Evolutionary conservation across 1,140 invertebrate species (phyloP).

Genomic region (Drosophila nigromelanica): DNA sequence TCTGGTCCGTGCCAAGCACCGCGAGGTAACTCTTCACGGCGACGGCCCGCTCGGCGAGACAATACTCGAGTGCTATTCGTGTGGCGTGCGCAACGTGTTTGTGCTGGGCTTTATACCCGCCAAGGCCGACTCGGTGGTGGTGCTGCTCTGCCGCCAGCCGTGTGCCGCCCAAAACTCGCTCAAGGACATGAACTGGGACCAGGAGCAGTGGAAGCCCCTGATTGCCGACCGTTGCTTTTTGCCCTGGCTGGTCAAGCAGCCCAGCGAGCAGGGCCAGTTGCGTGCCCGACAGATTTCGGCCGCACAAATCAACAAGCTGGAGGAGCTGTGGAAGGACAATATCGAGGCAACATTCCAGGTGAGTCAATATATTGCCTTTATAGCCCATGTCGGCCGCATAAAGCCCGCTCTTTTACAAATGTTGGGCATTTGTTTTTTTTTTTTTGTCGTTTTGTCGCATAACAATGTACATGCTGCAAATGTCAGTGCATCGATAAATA

Average conservation of each 20-base stretch:
- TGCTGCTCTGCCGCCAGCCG: conserved; percentile 97
- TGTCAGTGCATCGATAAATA: too few relatives aligned
- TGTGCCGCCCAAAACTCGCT: conserved; percentile 98
- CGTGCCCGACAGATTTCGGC: conserved; percentile 97
- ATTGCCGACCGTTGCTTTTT: conserved; percentile 98
- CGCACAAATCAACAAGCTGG: conserved; percentile 98
- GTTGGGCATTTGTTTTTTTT: too few relatives aligned
- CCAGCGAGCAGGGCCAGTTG: conserved; percentile 97
- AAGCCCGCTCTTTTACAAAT: too few relatives aligned
- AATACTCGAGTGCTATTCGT: conserved; percentile 99
- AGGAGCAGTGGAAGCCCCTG: conserved; percentile 99
- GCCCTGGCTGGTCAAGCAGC: conserved; percentile 98
- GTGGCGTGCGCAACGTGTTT: conserved; percentile 98
- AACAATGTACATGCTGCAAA: too few relatives aligned
- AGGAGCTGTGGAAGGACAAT: conserved; percentile 99
- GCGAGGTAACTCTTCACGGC: conserved; percentile 98
- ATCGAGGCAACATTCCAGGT: conserved; percentile 97
- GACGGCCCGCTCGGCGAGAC: conserved; percentile 99
- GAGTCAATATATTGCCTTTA: too few relatives aligned
- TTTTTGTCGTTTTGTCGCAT: too few relatives aligned
- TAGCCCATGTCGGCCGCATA: too few relatives aligned
- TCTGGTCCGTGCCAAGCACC: conserved; percentile 98
- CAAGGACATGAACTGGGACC: conserved; percentile 99
- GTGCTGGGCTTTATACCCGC: conserved; percentile 99
- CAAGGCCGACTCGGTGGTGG: conserved; percentile 99